Evolutionary conservation across 2,113 vertebrate genomes (phyloP), one percentile per base, ranked within the genome.

Genomic region (Catharus fuscescens): DNA sequence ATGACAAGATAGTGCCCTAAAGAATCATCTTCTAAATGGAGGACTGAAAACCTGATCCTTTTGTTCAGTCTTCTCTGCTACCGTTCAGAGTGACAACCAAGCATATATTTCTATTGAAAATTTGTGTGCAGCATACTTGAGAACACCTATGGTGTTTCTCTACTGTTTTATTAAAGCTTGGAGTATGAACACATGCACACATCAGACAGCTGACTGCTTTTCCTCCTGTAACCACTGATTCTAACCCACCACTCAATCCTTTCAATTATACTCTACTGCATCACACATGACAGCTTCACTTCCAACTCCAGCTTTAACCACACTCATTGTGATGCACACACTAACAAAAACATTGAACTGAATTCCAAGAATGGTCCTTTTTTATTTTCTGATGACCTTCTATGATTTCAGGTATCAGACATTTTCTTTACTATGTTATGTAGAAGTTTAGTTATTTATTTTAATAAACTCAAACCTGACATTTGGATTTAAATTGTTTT

Each of bases 91-190:
- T 84, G 83, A 86, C 59, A 69, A 28, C 18, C 31, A 86, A 42
- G 38, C 24, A 26, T 5, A 1, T 23, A 54, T 53, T 88, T 80
- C 71, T 60, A 18, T 5, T 44, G 18, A 87, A 92, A 91, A 67
- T 5, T 18, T 52, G 9, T 17, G 53, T 29, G 26, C 31, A 45
- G 38, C 0, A 0, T 20, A 42, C 56, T 86, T 0, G 0, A 54
- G 77, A 85, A 90, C 28, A 5, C 65, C 52, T 81, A 26, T 1
- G 0, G 15, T 32, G 23, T 59, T 94, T 73, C 38, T 60, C 32
- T 80, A 62, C 56, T 52, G 29, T 74, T 87, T 84, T 79, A 34
- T 74, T 86, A 84, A 88, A 86, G 25, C 42, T 62, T 59, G 42
- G 74, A 60, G 14, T 56, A 60, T 34, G 53, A 92, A 50, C 21